A percentile compares a stretch with the other conserved stretches of the same genome.
Conservation (phyloP, 2,113 vertebrate species). For the Scolopax mira region DNA sequence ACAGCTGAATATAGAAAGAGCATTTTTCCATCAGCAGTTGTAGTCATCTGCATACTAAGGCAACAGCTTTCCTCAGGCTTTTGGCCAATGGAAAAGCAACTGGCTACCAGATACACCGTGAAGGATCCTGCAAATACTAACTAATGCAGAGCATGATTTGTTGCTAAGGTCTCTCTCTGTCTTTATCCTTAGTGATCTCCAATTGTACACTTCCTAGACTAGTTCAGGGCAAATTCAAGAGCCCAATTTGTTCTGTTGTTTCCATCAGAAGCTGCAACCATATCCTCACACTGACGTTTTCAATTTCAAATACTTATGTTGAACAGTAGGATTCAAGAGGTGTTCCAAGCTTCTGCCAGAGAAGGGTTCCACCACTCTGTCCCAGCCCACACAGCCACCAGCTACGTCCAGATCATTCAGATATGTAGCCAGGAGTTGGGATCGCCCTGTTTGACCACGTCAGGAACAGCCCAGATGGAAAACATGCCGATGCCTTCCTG, state of each 20-base stretch:
- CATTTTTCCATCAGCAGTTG: not conserved
- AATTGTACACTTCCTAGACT: accelerated
- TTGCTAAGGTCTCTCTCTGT: not conserved
- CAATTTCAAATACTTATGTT: not conserved
- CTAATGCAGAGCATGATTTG: not conserved
- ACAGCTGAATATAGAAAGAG: not conserved
- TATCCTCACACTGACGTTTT: not conserved
- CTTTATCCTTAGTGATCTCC: not conserved
- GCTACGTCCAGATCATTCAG: not conserved
- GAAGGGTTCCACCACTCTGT: not conserved
- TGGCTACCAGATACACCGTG: not conserved
- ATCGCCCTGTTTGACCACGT: not conserved
- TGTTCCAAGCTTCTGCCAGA: not conserved
- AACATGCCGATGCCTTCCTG: not conserved
- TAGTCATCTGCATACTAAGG: not conserved
- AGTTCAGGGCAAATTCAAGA: not conserved
- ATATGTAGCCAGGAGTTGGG: not conserved
- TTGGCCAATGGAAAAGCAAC: not conserved
- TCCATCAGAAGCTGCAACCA: not conserved
- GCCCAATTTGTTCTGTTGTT: not conserved
- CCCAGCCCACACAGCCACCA: not conserved
- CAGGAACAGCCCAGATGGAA: not conserved
- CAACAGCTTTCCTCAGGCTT: not conserved
- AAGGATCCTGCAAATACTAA: not conserved
- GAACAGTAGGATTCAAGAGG: not conserved